A percentile compares a stretch with the other conserved stretches of the same genome.
Evolutionary conservation across 2,797 vertebrate species (phyloP).

Genomic region (Phyllotis vaccarum): DNA sequence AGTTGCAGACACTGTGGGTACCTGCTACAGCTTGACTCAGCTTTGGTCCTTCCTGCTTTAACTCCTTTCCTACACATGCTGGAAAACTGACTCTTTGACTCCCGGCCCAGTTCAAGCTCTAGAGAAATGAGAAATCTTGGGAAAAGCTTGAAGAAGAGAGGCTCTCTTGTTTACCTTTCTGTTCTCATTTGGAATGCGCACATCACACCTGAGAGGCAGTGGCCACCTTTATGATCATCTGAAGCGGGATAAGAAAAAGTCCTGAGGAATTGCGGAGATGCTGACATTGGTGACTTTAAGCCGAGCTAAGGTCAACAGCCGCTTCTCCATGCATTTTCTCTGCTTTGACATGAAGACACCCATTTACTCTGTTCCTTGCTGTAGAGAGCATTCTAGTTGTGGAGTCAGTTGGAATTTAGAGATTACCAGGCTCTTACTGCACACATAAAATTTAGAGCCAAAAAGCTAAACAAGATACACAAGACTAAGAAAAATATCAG

Average conservation of each 20-base stretch:
- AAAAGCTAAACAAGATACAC: neutral
- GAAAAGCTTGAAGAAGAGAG: neutral
- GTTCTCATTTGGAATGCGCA: neutral
- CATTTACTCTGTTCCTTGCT: constrained; percentile 25
- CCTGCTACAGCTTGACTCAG: neutral
- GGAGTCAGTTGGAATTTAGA: constrained; percentile 16
- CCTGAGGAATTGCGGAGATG: neutral
- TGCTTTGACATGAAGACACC: constrained; percentile 19
- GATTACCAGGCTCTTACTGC: neutral
- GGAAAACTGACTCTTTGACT: neutral
- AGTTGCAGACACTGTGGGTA: neutral
- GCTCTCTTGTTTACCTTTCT: neutral
- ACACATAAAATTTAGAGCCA: neutral
- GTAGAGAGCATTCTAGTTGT: neutral
- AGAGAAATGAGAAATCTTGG: neutral
- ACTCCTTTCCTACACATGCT: neutral
- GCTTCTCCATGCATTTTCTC: neutral
- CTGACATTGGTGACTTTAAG: neutral
- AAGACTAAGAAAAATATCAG: constrained; percentile 12
- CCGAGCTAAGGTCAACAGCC: neutral
- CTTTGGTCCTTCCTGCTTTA: neutral
- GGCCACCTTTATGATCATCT: neutral
- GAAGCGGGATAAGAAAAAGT: neutral
- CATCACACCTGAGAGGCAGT: neutral
- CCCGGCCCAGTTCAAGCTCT: neutral